Conservation (phyloP, 2,797 vertebrate species). For the Oryzias sinensis region DNA sequence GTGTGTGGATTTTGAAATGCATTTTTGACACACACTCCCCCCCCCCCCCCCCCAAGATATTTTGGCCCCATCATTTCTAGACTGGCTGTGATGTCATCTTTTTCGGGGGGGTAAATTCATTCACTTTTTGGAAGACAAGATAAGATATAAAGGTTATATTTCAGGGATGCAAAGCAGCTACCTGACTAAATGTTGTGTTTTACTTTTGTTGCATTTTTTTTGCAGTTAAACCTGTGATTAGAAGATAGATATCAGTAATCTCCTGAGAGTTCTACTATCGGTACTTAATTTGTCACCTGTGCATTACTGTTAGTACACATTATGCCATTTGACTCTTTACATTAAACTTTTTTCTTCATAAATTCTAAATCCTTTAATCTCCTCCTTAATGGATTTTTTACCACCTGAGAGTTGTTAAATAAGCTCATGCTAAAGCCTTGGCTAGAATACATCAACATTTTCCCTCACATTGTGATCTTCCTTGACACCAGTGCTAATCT, state of each 20-base stretch:
- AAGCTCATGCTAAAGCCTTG: conserved; percentile 68
- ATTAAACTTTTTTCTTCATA: conserved; percentile 23
- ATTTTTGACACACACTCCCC: too few relatives aligned
- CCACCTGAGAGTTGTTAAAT: conserved; percentile 59
- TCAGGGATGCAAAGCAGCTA: too few relatives aligned
- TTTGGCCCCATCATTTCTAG: too few relatives aligned
- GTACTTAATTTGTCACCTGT: too few relatives aligned
- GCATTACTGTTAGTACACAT: conserved; percentile 1
- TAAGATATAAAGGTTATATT: too few relatives aligned
- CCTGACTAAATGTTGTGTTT: too few relatives aligned
- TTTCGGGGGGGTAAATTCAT: too few relatives aligned
- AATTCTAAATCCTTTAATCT: conserved; percentile 47
- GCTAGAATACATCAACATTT: conserved; percentile 53
- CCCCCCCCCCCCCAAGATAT: too few relatives aligned
- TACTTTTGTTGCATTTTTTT: not conserved
- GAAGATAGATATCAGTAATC: not conserved
- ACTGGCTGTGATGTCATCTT: too few relatives aligned
- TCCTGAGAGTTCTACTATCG: not conserved
- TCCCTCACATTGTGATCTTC: conserved; percentile 65
- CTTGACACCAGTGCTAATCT: conserved; percentile 72
- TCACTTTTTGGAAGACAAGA: too few relatives aligned
- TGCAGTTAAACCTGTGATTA: not conserved
- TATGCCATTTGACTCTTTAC: conserved; percentile 8
- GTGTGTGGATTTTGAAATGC: too few relatives aligned
- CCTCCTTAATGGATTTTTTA: conserved; percentile 55